Percentiles rank a stretch among this genome's conserved stretches.
These are phyloP conservation scores for Diorhabda sublineata DNA, from an alignment of 1,140 invertebrate species.

Conservation along the genomic window DNA sequence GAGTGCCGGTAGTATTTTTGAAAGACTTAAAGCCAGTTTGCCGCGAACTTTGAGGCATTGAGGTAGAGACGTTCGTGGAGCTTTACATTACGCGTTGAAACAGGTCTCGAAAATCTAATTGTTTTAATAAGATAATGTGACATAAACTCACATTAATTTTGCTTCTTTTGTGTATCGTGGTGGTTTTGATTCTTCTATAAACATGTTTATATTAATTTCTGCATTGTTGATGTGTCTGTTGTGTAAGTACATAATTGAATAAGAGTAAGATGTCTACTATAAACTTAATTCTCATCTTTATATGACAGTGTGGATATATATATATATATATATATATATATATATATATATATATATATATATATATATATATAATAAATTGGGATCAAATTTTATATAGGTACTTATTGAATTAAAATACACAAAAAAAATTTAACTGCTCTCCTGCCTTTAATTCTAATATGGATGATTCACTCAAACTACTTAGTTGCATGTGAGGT, in stretches of 20 bases:
- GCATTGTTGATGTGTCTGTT: constrained; percentile 1
- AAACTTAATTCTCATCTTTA: no score
- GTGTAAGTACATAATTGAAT: background rate
- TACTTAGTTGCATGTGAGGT: no score
- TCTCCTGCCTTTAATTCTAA: no score
- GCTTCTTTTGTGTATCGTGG: constrained; percentile 6
- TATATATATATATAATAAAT: no score
- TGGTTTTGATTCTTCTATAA: background rate
- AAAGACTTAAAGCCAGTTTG: constrained; percentile 19
- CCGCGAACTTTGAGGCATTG: constrained; percentile 14
- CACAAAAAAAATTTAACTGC: no score
- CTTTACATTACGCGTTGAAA: constrained; percentile 4
- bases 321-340: no score
- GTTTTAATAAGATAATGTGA: background rate
- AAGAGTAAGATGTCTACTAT: no score
- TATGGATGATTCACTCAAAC: no score
- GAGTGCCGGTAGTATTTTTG: background rate
- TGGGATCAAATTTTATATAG: no score
- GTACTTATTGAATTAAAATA: no score
- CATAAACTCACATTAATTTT: constrained; percentile 9
- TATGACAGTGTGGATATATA: no score
- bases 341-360: no score
- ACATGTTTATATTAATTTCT: background rate
- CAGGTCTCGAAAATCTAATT: background rate
- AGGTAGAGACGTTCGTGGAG: constrained; percentile 9